Evolutionary conservation across 2,113 vertebrate species (phyloP).

Genomic region (Hyperopisus bebe): DNA sequence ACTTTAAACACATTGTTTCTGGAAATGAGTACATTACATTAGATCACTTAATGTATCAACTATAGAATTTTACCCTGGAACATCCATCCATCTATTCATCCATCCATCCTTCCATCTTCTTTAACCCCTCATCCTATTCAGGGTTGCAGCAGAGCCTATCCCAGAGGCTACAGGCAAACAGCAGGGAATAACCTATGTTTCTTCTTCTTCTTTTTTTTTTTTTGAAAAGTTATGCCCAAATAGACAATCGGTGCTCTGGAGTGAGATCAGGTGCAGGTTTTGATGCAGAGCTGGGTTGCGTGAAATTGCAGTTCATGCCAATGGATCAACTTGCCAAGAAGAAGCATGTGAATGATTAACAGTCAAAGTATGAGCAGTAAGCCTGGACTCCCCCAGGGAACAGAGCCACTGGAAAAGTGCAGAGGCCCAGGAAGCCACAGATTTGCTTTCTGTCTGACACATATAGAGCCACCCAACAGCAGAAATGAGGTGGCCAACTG

Average conservation of each 20-base stretch:
- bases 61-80: background rate
- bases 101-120: background rate
- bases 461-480: background rate
- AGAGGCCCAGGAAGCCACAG: background rate
- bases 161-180: background rate
- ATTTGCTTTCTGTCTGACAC: background rate
- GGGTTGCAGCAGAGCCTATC: background rate
- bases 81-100: background rate
- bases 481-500: background rate
- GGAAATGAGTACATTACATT: background rate
- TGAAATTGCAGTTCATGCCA: background rate
- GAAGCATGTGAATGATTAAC: conserved; percentile 1
- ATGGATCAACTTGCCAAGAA: background rate
- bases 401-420: background rate
- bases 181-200: background rate
- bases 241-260: background rate
- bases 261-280: background rate
- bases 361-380: background rate
- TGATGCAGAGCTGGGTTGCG: background rate
- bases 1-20: background rate
- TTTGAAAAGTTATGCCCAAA: background rate
- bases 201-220: background rate
- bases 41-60: background rate
- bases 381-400: too few relatives aligned
- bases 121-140: background rate